Evolutionary conservation across 2,888 invertebrate genomes (phyloP).

Genomic region (Diabrotica balteata): DNA sequence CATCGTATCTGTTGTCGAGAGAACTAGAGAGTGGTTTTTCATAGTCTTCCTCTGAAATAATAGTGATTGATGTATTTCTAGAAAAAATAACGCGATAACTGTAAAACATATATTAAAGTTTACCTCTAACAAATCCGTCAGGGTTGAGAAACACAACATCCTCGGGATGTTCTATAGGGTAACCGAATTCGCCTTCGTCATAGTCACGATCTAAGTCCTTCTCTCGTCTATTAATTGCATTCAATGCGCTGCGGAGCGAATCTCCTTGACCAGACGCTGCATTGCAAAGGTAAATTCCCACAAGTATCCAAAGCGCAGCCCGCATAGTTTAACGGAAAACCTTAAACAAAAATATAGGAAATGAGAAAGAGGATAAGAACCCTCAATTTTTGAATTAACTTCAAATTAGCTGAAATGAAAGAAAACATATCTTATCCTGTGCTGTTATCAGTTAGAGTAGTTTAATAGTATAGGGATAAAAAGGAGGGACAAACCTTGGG

Average conservation of each 20-base stretch:
- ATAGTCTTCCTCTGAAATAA: constrained; percentile 26
- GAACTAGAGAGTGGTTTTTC: constrained; percentile 44
- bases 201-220: constrained; percentile 50
- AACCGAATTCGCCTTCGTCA: constrained; percentile 47
- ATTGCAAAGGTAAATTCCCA: constrained; percentile 21
- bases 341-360: not conserved
- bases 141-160: constrained; percentile 45
- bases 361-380: too few relatives aligned
- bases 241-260: constrained; percentile 60
- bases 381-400: too few relatives aligned
- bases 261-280: constrained; percentile 55
- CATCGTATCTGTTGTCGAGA: constrained; percentile 45
- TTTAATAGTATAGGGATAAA: too few relatives aligned
- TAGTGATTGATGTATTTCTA: not conserved
- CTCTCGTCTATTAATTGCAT: constrained; percentile 61
- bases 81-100: too few relatives aligned
- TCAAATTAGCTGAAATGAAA: too few relatives aligned
- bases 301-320: constrained; percentile 21
- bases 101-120: not conserved
- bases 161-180: constrained; percentile 45
- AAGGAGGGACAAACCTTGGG: too few relatives aligned
- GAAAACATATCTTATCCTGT: too few relatives aligned
- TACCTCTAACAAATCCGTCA: constrained; percentile 38
- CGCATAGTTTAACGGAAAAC: constrained; percentile 22
- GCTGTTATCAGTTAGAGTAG: too few relatives aligned